Conservation (phyloP, 2,113 vertebrate genomes). For the Puntigrus tetrazona region DNA sequence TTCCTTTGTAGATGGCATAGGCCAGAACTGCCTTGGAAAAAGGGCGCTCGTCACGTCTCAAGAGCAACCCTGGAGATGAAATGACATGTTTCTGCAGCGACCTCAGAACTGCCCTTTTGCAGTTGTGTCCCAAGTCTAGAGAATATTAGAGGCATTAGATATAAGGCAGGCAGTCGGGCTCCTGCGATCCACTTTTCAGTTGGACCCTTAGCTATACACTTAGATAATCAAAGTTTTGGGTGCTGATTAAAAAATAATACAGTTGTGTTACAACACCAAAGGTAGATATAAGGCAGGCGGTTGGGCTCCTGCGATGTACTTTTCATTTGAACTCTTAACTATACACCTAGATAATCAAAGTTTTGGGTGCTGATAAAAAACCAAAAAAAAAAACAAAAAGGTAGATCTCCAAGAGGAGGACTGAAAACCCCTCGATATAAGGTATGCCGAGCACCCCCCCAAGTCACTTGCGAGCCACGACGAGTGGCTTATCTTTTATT, state of each 20-base stretch:
- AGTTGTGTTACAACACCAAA: not conserved
- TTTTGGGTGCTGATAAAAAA: not conserved
- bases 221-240: not conserved
- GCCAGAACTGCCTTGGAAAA: constrained; percentile 11
- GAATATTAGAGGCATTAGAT: constrained; percentile 49
- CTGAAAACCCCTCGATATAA: constrained; percentile 38
- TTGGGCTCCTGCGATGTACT: not conserved
- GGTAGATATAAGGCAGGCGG: constrained; percentile 12
- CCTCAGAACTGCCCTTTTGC: constrained; percentile 31
- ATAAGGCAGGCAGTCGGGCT: not conserved
- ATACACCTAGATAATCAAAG: not conserved
- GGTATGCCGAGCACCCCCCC: constrained; percentile 48
- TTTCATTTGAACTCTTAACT: not conserved
- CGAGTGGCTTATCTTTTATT: constrained; percentile 67
- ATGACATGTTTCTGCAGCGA: constrained; percentile 41
- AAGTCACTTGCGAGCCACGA: constrained; percentile 56
- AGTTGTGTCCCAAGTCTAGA: constrained; percentile 31
- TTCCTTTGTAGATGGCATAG: not conserved
- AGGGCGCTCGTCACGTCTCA: not conserved
- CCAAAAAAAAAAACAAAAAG: too few relatives aligned
- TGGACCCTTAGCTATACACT: not conserved
- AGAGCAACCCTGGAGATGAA: not conserved
- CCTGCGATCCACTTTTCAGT: not conserved
- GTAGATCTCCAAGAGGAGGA: not conserved
- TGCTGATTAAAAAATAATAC: not conserved